These are phyloP conservation scores for Leucoraja ocellata DNA, from an alignment of 2,797 vertebrate genomes.

Conservation along the genomic window DNA sequence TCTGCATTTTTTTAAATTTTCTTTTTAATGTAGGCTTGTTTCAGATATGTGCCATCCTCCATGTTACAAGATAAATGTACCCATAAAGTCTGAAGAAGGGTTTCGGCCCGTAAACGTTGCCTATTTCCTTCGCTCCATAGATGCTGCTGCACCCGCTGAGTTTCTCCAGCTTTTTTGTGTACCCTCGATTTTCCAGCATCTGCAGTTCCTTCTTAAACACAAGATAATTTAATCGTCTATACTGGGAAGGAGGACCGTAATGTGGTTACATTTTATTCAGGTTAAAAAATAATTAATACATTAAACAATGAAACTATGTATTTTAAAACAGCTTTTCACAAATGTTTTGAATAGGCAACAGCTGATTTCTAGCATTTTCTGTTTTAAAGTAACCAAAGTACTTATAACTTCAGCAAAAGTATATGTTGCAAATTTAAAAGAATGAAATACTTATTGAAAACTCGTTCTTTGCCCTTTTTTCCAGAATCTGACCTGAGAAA, in stretches of 20 bases:
- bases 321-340: neutral
- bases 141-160: too few species aligned
- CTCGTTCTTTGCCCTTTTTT: slow-evolving; percentile 15
- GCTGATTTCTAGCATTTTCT: neutral
- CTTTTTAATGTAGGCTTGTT: too few species aligned
- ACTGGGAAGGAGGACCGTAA: neutral
- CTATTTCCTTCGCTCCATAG: too few species aligned
- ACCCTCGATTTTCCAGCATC: too few species aligned
- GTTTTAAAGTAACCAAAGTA: neutral
- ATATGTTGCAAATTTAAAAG: slow-evolving; percentile 10
- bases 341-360: neutral
- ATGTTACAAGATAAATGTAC: neutral
- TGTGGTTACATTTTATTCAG: neutral
- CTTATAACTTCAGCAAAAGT: neutral
- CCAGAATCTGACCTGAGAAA: slow-evolving; percentile 92
- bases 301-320: too few species aligned
- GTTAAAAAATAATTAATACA: neutral
- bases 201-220: too few species aligned
- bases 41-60: neutral
- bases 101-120: too few species aligned
- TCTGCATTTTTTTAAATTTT: too few species aligned
- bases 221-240: neutral
- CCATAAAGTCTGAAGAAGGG: too few species aligned
- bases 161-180: too few species aligned
- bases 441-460: neutral